phyloP scores from a whole-genome alignment of 2,888 invertebrate species.

The Trilocha varians region DNA sequence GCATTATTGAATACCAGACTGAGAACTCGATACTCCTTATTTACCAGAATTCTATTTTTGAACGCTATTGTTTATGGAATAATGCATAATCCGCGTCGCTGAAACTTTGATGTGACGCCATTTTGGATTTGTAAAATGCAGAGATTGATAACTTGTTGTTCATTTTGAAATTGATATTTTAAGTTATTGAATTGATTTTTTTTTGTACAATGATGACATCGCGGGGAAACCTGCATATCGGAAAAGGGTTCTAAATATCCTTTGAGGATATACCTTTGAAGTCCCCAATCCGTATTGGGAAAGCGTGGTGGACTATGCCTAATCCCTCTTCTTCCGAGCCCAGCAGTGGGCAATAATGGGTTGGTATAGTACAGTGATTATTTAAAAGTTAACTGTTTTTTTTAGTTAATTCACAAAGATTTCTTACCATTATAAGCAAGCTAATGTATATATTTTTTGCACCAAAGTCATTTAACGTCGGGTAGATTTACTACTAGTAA shows the following conservation, averaged over 20 bases:
- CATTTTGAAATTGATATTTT: neutral
- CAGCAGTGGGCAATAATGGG: no score
- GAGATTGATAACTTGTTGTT: neutral
- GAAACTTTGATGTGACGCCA: constrained; percentile 7
- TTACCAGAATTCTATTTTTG: constrained; percentile 55
- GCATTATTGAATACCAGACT: constrained; percentile 57
- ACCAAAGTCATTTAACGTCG: no score
- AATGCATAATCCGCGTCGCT: constrained; percentile 42
- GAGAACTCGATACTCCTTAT: constrained; percentile 33
- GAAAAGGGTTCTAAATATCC: no score
- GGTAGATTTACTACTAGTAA: no score
- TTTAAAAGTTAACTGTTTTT: constrained; percentile 7
- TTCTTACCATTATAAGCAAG: no score
- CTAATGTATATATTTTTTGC: no score
- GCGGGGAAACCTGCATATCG: no score
- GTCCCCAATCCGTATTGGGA: no score
- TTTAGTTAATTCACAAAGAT: no score
- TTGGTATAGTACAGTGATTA: no score
- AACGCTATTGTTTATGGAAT: constrained; percentile 61
- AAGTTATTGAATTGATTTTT: neutral
- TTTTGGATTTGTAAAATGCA: neutral
- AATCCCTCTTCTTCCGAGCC: no score
- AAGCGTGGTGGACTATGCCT: no score
- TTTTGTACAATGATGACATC: neutral
- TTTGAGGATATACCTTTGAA: neutral